Percentiles rank a stretch among this genome's conserved stretches.
These are phyloP conservation scores for Oenanthe melanoleuca DNA, from an alignment of 2,113 vertebrate genomes.

Conservation along the genomic window DNA sequence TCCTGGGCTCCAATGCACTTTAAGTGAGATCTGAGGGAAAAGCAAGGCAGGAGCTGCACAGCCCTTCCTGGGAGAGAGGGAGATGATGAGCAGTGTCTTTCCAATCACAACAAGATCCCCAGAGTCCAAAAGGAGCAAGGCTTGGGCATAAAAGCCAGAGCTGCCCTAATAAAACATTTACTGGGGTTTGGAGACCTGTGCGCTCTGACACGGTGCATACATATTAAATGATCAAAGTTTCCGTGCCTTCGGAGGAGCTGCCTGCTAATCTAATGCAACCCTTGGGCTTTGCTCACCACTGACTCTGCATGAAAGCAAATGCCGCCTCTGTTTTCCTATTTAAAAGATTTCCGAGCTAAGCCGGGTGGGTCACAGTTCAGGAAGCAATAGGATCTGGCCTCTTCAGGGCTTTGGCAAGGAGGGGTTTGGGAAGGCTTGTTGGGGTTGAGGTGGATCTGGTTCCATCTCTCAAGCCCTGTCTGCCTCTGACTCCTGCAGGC, in stretches of 20 bases:
- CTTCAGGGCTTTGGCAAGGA: neutral
- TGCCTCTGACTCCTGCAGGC: neutral
- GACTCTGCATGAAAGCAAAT: slow-evolving; percentile 28
- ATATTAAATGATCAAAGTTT: neutral
- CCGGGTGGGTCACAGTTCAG: neutral
- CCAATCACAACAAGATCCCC: neutral
- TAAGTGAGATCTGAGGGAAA: neutral
- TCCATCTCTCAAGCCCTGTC: neutral
- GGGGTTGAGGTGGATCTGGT: neutral
- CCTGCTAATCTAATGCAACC: slow-evolving; percentile 23
- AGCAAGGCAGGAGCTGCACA: neutral
- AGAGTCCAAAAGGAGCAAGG: neutral
- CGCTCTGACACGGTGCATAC: neutral
- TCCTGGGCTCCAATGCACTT: neutral
- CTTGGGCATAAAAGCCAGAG: neutral
- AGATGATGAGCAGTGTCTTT: neutral
- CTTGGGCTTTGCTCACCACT: slow-evolving; percentile 45
- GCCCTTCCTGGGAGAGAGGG: neutral
- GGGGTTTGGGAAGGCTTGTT: neutral
- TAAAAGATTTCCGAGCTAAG: slow-evolving; percentile 43
- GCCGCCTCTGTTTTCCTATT: neutral
- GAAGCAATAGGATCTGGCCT: neutral
- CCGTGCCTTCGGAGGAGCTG: neutral
- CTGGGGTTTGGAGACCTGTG: slow-evolving; percentile 7
- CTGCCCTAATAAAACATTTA: slow-evolving; percentile 46